Evolutionary conservation across 2,888 invertebrate species (phyloP).

Genomic region (Conistra vaccinii): DNA sequence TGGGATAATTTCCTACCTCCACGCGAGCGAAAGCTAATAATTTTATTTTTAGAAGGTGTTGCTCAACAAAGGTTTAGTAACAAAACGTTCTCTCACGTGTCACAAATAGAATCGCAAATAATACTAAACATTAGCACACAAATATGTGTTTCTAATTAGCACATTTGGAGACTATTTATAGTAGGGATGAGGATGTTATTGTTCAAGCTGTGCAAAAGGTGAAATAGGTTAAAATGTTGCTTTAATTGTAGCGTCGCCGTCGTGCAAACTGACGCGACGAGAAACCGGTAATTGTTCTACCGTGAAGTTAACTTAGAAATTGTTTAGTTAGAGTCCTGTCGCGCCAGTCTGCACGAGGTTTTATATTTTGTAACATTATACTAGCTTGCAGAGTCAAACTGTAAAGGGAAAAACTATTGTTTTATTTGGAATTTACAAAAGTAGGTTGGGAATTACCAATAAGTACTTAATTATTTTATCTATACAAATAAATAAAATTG

Average conservation of each 20-base stretch:
- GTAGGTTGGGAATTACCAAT: neutral
- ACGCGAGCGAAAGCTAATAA: neutral
- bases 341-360: no score
- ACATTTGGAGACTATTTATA: constrained; percentile 27
- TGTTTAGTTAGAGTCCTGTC: no score
- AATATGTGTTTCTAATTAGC: neutral
- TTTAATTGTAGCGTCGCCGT: no score
- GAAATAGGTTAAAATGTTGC: neutral
- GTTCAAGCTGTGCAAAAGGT: neutral
- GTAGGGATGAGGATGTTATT: constrained; percentile 29
- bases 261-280: no score
- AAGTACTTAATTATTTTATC: no score
- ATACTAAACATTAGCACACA: constrained; percentile 10
- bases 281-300: no score
- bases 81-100: neutral
- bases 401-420: neutral
- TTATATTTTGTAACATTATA: neutral
- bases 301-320: no score
- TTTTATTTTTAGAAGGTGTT: constrained; percentile 4
- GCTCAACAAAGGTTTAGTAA: constrained; percentile 6
- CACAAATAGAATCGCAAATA: neutral
- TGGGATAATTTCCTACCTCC: no score
- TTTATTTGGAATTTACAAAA: constrained; percentile 2
- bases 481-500: no score
- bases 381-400: neutral